Evolutionary conservation across 2,888 invertebrate genomes (phyloP), one percentile per base, ranked within the genome.

Genomic region (Diachrysia chrysitis): DNA sequence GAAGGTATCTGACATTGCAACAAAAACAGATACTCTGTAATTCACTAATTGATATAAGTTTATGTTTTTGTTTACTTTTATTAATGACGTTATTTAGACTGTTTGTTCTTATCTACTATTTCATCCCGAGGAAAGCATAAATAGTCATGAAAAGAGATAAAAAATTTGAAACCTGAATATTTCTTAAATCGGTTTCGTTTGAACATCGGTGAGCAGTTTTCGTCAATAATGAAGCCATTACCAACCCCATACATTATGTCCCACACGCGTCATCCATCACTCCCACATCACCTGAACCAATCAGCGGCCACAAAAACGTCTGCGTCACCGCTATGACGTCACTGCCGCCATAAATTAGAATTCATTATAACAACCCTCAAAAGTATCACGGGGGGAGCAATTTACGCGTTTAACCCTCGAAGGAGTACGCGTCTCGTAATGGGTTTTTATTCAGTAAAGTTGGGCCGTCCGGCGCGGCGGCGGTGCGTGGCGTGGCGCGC

Each of bases 381-480:
- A 63, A 80, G 71, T 67, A 73, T 67, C 78, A 57, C 59, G 58
- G 66, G 61, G 77, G 77, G 71, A 76, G 72, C 80, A 72, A 76
- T 82, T 80, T 79, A 70, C 69, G 66, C 66, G 60, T 57, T 59
- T 67, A 67, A 59, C 62, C 60, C 76, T 71, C 70, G 53, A 51
- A 72, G 69, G 66, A 68, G 66, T 61, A 60, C 46, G 42, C n/a
- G 37, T 63, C 56, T 55, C 56, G 74, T 83, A 78, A 83, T 79
- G 82, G 83, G 82, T 83, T 81, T 83, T 83, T 82, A 83, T 81
- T 83, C 69, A 73, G 66, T 63, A 60, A 83, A 83, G 57, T 78
- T 78, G 32, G 1, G 32, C 32, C 10, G 32, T 32, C 0, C 10
- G 32, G 32, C 29, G 42, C 42, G 35, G 9, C 9, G 42, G 42